Evolutionary conservation across 2,888 invertebrate genomes (phyloP).

Genomic region (Halocaridina rubra): DNA sequence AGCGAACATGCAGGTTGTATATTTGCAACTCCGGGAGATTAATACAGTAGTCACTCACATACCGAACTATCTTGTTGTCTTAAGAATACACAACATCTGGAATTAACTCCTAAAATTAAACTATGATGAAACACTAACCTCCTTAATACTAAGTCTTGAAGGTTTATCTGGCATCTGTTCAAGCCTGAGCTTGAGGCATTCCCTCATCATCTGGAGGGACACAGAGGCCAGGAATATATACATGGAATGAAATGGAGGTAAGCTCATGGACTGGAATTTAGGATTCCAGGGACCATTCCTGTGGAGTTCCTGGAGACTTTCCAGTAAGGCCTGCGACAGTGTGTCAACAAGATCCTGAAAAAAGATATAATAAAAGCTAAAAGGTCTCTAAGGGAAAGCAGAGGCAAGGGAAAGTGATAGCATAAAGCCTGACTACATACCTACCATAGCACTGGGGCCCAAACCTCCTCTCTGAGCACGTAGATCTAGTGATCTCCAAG

Average conservation of each 20-base stretch:
- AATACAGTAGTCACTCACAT: too few species aligned
- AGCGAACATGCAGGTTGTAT: too few species aligned
- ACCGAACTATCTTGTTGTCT: too few species aligned
- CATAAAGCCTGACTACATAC: too few species aligned
- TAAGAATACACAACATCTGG: background rate
- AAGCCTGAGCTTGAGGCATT: slow-evolving; percentile 86
- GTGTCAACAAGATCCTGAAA: slow-evolving; percentile 9
- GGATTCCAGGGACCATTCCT: slow-evolving; percentile 45
- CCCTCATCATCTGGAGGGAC: slow-evolving; percentile 91
- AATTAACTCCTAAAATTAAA: background rate
- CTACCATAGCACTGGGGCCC: too few species aligned
- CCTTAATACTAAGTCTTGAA: slow-evolving; percentile 86
- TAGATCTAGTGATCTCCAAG: too few species aligned
- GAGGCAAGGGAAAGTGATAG: too few species aligned
- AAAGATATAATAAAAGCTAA: background rate
- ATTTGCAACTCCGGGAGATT: too few species aligned
- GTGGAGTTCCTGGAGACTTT: slow-evolving; percentile 35
- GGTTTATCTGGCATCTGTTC: slow-evolving; percentile 86
- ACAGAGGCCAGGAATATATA: slow-evolving; percentile 71
- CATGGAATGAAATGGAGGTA: slow-evolving; percentile 49
- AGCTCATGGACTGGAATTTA: slow-evolving; percentile 34
- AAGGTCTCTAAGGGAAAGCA: too few species aligned
- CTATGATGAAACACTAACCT: slow-evolving; percentile 73
- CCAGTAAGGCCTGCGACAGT: slow-evolving; percentile 4
- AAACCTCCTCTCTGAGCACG: too few species aligned